Percentiles rank a stretch among this genome's conserved stretches.
These are phyloP conservation scores for Manacus vitellinus DNA, from an alignment of 2,113 vertebrate species.

Conservation along the genomic window DNA sequence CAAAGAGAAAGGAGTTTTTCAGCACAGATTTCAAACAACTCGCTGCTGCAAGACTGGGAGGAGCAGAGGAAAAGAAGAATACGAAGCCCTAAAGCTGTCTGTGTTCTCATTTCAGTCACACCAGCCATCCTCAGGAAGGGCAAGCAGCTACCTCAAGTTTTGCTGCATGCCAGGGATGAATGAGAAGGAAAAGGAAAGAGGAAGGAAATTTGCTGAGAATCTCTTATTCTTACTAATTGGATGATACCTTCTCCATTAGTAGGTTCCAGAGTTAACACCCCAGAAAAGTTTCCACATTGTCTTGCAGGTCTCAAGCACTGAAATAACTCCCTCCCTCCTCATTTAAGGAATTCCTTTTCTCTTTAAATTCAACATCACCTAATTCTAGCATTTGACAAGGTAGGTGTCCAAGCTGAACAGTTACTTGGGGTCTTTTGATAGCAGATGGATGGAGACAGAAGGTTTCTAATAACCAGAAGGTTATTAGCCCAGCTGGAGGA, in stretches of 20 bases:
- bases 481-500: background rate
- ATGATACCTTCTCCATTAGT: background rate
- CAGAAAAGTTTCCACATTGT: background rate
- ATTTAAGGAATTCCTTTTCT: background rate
- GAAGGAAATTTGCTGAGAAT: background rate
- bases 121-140: background rate
- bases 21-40: background rate
- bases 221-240: background rate
- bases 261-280: background rate
- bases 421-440: background rate
- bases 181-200: background rate
- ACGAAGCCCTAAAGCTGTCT: background rate
- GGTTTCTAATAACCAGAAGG: background rate
- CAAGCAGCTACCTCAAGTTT: background rate
- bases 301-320: background rate
- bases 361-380: background rate
- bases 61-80: background rate
- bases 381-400: background rate
- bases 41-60: background rate
- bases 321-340: background rate
- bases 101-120: background rate
- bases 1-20: background rate
- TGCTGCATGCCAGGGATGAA: fast-evolving
- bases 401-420: background rate
- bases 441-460: background rate